Conservation (phyloP, 1,140 invertebrate species). For the Musca domestica region DNA sequence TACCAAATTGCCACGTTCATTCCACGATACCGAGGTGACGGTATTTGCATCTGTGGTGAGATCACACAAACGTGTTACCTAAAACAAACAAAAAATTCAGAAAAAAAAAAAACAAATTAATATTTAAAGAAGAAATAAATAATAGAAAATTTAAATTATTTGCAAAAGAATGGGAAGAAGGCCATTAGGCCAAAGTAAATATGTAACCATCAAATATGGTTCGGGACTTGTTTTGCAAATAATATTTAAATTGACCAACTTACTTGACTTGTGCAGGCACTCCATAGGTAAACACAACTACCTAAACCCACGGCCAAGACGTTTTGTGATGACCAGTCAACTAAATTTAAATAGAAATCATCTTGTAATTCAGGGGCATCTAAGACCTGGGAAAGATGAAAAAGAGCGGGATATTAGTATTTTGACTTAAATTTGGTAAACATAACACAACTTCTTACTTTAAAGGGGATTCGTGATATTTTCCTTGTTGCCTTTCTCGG, state of each 20-base stretch:
- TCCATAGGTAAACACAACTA: conserved; percentile 98
- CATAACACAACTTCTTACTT: too few species aligned
- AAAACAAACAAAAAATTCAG: conserved; percentile 19
- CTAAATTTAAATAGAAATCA: conserved; percentile 98
- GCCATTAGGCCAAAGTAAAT: too few species aligned
- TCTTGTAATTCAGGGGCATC: conserved; percentile 99
- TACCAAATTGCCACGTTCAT: conserved; percentile 92
- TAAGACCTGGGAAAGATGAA: conserved; percentile 62
- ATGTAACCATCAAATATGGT: too few species aligned
- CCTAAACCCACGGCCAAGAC: conserved; percentile 97
- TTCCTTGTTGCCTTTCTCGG: conserved; percentile 93
- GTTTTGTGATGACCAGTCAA: conserved; percentile 99
- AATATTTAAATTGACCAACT: conserved; percentile 28
- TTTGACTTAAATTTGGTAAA: conserved; percentile 1
- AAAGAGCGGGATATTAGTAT: conserved; percentile 4
- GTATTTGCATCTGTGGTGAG: conserved; percentile 88
- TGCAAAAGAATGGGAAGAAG: not conserved
- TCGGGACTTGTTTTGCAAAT: too few species aligned
- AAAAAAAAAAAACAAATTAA: conserved; percentile 5
- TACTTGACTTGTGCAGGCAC: conserved; percentile 96
- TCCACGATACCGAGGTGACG: conserved; percentile 99
- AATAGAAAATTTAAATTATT: conserved; percentile 6
- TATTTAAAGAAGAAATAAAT: conserved; percentile 17
- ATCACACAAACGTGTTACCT: conserved; percentile 94
- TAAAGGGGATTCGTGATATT: conserved; percentile 96